phyloP scores from a whole-genome alignment of 2,113 vertebrate genomes.

The Gallinago media region DNA sequence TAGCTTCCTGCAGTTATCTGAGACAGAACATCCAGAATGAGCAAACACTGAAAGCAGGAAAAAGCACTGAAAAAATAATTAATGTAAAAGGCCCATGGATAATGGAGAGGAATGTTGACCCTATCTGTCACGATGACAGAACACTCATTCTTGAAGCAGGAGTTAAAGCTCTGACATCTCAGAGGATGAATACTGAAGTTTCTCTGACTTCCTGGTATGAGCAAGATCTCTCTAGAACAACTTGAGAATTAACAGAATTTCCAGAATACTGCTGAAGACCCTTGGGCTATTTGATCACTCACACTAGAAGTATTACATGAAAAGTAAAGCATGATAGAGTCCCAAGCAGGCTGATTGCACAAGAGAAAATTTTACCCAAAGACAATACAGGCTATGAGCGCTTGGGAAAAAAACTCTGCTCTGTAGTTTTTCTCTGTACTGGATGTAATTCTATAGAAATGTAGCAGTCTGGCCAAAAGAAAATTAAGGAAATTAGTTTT shows the following conservation, averaged over 20 bases:
- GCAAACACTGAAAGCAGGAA: background rate
- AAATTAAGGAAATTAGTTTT: conserved; percentile 45
- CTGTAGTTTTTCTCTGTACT: background rate
- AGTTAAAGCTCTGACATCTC: background rate
- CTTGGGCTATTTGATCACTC: background rate
- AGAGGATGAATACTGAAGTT: background rate
- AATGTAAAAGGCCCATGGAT: accelerated
- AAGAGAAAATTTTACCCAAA: background rate
- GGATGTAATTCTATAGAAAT: conserved; percentile 38
- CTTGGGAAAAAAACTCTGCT: background rate
- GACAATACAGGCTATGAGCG: background rate
- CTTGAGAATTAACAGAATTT: background rate
- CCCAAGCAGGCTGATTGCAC: background rate
- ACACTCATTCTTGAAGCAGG: background rate
- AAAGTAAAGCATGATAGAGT: background rate
- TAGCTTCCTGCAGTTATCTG: background rate
- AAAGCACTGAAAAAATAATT: background rate
- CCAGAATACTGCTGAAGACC: background rate
- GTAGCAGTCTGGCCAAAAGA: conserved; percentile 20
- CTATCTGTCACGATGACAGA: accelerated
- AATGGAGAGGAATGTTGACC: background rate
- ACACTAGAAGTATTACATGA: background rate
- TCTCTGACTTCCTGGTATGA: background rate
- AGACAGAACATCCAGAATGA: background rate
- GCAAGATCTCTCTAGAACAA: background rate